Evolutionary conservation across 2,888 invertebrate species (phyloP).

Genomic region (Smittia aterrima): DNA sequence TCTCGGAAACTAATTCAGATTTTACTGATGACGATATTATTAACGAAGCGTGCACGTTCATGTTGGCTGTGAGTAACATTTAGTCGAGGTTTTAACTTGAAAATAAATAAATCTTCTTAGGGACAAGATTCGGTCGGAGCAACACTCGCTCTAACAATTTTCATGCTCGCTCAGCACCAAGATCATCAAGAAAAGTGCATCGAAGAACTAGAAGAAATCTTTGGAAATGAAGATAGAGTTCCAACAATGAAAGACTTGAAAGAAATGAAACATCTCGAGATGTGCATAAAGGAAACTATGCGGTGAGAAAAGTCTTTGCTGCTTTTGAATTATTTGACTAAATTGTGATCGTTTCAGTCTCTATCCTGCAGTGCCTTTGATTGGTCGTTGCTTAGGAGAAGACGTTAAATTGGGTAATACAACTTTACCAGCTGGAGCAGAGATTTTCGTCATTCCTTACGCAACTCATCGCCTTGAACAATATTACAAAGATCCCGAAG

Average conservation of each 20-base stretch:
- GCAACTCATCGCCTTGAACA: slow-evolving; percentile 59
- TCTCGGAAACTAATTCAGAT: slow-evolving; percentile 55
- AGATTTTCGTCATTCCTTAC: slow-evolving; percentile 58
- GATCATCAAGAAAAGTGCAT: slow-evolving; percentile 55
- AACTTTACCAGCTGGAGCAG: slow-evolving; percentile 58
- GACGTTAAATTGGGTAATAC: slow-evolving; percentile 53
- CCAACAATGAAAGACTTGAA: slow-evolving; percentile 60
- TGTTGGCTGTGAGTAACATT: slow-evolving; percentile 56
- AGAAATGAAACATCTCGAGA: slow-evolving; percentile 65
- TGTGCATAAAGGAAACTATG: slow-evolving; percentile 68
- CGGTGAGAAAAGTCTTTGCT: slow-evolving; percentile 47
- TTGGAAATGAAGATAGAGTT: slow-evolving; percentile 52
- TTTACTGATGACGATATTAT: slow-evolving; percentile 61
- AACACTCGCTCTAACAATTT: slow-evolving; percentile 59
- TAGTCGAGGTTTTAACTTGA: not conserved
- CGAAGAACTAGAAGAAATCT: slow-evolving; percentile 56
- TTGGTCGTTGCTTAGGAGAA: slow-evolving; percentile 52
- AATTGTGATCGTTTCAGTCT: slow-evolving; percentile 44
- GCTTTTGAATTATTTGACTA: not conserved
- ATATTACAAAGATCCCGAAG: slow-evolving; percentile 59
- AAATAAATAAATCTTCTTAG: slow-evolving; percentile 46
- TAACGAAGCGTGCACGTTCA: slow-evolving; percentile 62
- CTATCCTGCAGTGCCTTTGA: slow-evolving; percentile 53
- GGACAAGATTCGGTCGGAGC: slow-evolving; percentile 64
- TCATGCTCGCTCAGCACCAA: slow-evolving; percentile 57